phyloP scores from a whole-genome alignment of 2,113 vertebrate genomes.

The Terrapene triunguis region DNA sequence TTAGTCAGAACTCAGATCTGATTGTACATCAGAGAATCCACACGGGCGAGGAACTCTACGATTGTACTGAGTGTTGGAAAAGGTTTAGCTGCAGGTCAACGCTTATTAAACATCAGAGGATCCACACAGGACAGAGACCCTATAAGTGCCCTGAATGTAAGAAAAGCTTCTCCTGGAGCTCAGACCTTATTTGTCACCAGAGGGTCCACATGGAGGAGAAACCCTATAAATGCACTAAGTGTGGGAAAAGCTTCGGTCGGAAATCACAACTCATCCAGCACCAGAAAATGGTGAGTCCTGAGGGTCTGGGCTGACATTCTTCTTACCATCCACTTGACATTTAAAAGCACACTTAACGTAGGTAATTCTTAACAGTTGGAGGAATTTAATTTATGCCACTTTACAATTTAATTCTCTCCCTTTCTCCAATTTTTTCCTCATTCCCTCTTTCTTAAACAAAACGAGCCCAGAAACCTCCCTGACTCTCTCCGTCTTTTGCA shows the following conservation, averaged over 20 bases:
- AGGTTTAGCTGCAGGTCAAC: neutral
- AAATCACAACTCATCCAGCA: neutral
- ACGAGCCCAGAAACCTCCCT: neutral
- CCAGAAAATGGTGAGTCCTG: neutral
- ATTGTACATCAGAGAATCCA: neutral
- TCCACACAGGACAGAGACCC: neutral
- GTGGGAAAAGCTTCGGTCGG: neutral
- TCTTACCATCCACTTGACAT: neutral
- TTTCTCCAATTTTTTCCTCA: neutral
- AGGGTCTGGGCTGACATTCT: neutral
- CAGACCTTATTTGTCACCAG: conserved; percentile 1
- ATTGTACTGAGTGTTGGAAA: neutral
- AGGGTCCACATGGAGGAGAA: neutral
- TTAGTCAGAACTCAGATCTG: neutral
- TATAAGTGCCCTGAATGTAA: neutral
- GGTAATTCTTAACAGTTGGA: too few relatives aligned
- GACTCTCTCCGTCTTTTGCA: neutral
- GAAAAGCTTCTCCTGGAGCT: neutral
- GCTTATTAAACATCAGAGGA: neutral
- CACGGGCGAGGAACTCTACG: neutral
- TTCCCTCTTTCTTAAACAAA: neutral
- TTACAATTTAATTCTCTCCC: neutral
- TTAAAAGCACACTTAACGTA: neutral
- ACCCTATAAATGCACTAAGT: neutral
- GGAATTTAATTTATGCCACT: neutral